Evolutionary conservation across 2,888 invertebrate species (phyloP).

Genomic region (Tanypteryx hageni): DNA sequence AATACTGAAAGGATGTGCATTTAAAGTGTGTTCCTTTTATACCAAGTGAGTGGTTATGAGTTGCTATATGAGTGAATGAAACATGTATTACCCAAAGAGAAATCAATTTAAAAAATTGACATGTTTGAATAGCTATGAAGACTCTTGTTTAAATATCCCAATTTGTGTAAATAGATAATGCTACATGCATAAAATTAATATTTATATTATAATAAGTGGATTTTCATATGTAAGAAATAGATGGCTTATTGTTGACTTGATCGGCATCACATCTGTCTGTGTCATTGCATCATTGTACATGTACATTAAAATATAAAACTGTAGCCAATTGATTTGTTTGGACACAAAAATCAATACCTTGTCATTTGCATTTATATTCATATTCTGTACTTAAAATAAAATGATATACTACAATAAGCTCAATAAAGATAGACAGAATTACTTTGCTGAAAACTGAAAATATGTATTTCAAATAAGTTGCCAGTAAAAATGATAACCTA

Average conservation of each 20-base stretch:
- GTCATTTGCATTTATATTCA: no score
- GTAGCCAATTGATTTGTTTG: no score
- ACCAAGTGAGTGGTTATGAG: not conserved
- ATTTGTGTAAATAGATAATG: not conserved
- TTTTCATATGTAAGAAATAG: not conserved
- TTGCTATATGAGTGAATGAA: not conserved
- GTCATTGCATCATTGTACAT: no score
- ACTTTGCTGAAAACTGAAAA: no score
- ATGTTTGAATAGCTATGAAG: conserved; percentile 6
- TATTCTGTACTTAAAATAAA: no score
- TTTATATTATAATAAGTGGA: not conserved
- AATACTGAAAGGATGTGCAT: not conserved
- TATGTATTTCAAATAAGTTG: no score
- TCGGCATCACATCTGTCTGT: not conserved
- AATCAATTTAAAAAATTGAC: not conserved
- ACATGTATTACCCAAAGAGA: not conserved
- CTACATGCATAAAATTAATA: not conserved
- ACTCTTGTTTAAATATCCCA: not conserved
- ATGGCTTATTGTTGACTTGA: not conserved
- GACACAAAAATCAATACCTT: no score
- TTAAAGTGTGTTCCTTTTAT: not conserved
- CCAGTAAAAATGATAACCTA: no score
- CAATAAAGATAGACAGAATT: no score
- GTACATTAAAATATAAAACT: no score
- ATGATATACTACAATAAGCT: no score